Base-by-base conservation (phyloP, 2,888 invertebrate species). In the Cheilosia variabilis region DNA sequence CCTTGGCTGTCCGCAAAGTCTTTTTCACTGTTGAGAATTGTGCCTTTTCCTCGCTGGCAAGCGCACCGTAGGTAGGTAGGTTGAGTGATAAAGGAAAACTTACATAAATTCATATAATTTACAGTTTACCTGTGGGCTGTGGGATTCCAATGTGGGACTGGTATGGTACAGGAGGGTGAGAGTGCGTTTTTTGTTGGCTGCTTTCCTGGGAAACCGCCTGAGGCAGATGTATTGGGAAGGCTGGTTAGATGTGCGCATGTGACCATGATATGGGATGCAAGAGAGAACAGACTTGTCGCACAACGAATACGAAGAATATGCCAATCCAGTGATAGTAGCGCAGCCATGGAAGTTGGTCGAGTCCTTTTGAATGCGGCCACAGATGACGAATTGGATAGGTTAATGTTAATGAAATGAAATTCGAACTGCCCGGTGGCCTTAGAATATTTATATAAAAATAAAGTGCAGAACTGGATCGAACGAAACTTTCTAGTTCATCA, bases 21-120 rank as follows among this genome's bases (percentile, higher is more conserved):
- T 47, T 55, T 66, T 62, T 19, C 50, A 53, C 41, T 62, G 66
- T 24, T 66, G 62, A 50, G 80, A 27, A 73, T 60, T 43, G 10
- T 15, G 9, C n/a, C 27, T 15, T 10, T 5, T 66, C 22, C 10
- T 41, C 13, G n/a, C 15, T 57, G 75, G 66, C 69, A 62, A 62
- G 65, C 57, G 63, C 81, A 63, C 66, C 31, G 9, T 2, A 9
- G 2, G 9, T 10, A 37, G 37, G 7, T 45, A 81, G 52, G 76
- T 66, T 81, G 86, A 81, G 66, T 86, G 86, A 86, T 86, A 86
- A 86, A 86, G 81, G 81, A 72, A 72, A 77, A 81, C 57, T 81
- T 81, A 86, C 81, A 86, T 81, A 86, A 86, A 86, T 86, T 86
- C 68, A 68, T 76, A 81, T 81, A 81, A 86, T 86, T 86, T 86